Conservation (phyloP, 2,113 vertebrate species). For the Cairina moschata region DNA sequence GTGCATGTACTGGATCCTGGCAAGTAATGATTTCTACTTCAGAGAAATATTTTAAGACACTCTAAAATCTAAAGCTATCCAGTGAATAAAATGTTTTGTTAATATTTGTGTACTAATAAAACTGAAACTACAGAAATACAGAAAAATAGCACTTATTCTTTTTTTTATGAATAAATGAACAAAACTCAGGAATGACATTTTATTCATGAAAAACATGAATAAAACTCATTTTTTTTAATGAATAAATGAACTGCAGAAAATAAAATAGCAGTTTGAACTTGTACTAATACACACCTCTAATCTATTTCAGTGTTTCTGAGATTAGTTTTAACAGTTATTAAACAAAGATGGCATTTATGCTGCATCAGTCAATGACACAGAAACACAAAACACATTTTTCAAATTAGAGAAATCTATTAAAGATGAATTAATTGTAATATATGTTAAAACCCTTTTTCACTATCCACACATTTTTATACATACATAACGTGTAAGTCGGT, state of each 20-base stretch:
- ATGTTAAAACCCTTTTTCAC: not conserved
- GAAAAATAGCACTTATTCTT: not conserved
- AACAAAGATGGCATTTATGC: not conserved
- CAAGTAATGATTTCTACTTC: not conserved
- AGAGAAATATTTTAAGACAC: not conserved
- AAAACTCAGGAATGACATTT: too few species aligned
- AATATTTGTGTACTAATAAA: not conserved
- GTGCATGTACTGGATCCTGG: not conserved
- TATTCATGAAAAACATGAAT: too few species aligned
- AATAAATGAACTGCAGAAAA: not conserved
- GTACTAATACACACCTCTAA: not conserved
- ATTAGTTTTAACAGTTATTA: not conserved
- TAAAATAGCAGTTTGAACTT: not conserved
- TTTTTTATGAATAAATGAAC: not conserved
- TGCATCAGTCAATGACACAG: not conserved
- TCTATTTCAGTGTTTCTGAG: not conserved
- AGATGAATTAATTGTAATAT: not conserved
- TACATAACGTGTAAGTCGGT: slow-evolving; percentile 94
- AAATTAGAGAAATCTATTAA: not conserved
- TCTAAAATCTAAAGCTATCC: not conserved
- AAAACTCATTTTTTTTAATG: too few species aligned
- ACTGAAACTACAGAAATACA: not conserved
- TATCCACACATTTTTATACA: slow-evolving; percentile 57
- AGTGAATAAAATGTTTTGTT: not conserved
- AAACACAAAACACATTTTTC: not conserved